phyloP scores from a whole-genome alignment of 2,888 invertebrate species.

The Lampropteryx suffumata region DNA sequence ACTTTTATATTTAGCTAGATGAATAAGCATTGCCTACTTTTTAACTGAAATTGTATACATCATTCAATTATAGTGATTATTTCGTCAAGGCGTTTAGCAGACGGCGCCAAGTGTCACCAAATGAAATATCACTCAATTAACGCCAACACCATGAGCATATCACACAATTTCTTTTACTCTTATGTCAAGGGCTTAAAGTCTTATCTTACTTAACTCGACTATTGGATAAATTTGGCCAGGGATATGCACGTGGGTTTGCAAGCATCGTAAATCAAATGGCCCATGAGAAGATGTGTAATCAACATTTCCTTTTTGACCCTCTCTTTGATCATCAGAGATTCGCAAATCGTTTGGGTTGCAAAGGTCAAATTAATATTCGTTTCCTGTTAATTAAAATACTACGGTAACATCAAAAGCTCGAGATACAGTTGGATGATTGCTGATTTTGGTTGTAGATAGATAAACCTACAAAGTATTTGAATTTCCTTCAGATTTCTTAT shows the following conservation, averaged over 20 bases:
- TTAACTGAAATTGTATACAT: no score
- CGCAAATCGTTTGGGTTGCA: constrained; percentile 37
- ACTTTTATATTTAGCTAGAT: no score
- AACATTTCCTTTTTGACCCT: constrained; percentile 62
- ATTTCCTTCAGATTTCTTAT: neutral
- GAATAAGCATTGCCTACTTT: no score
- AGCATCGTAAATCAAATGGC: constrained; percentile 59
- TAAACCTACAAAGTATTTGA: constrained; percentile 19
- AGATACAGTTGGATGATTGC: constrained; percentile 5
- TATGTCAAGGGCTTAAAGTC: constrained; percentile 39
- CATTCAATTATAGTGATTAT: constrained; percentile 44
- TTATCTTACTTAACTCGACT: constrained; percentile 31
- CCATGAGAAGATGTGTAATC: constrained; percentile 63
- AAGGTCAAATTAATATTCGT: constrained; percentile 27
- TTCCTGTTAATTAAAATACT: constrained; percentile 30
- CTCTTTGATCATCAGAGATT: constrained; percentile 49
- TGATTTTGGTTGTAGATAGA: neutral
- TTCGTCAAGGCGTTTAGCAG: constrained; percentile 70
- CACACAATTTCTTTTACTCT: constrained; percentile 32
- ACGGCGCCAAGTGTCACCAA: constrained; percentile 66
- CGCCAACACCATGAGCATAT: constrained; percentile 45
- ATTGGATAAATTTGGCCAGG: constrained; percentile 34
- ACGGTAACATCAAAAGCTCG: constrained; percentile 15
- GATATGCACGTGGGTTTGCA: constrained; percentile 45
- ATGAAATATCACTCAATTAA: constrained; percentile 76